Base-by-base conservation (phyloP, 2,888 invertebrate species). In the Rambutsinella grinnellia region DNA sequence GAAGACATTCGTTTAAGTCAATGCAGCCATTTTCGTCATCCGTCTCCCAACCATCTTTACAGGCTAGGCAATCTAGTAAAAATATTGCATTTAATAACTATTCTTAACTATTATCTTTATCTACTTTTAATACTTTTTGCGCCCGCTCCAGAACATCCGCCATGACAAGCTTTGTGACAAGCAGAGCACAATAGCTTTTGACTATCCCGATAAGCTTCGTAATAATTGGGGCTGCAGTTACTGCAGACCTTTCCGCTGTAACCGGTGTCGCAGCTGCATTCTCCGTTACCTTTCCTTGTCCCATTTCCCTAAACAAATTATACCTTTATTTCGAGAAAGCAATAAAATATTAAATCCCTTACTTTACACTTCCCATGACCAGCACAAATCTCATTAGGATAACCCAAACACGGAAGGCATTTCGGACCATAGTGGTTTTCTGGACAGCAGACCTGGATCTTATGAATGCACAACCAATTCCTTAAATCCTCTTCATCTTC, bases 281-380 rank as follows among this genome's bases (percentile, higher is more conserved):
- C 91, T 0, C 98, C 99, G 85, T 93, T 95, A 0, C 99, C 99
- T 86, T 94, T 94, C 53, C 97, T 89, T 0, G 96, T 97, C 0
- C 98, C 98, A 79, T 92, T 92, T 0, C 98, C 98, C 89, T 90
- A 36, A 13, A 8, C 13, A 36, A 36, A 36, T 13, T 36, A 13
- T 36, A 36, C 36, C 5, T 8, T 8, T 36, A 36, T 36, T 36
- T 36, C 5, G 13, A 36, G 36, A 36, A 36, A n/a, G n/a, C n/a
- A n/a, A n/a, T n/a, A n/a, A n/a, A n/a, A n/a, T n/a, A 36, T 36
- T 36, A 36, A 36, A 36, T 36, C 13, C 6, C 85, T 84, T 81
- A 89, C 90, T 85, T 90, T 89, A 86, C 93, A 93, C 86, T 91
- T 92, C 0, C 97, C 97, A 87, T 93, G 94, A 1, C 92, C 93